Evolutionary conservation across 2,888 invertebrate genomes (phyloP).

Genomic region (Euzophera pinguis): DNA sequence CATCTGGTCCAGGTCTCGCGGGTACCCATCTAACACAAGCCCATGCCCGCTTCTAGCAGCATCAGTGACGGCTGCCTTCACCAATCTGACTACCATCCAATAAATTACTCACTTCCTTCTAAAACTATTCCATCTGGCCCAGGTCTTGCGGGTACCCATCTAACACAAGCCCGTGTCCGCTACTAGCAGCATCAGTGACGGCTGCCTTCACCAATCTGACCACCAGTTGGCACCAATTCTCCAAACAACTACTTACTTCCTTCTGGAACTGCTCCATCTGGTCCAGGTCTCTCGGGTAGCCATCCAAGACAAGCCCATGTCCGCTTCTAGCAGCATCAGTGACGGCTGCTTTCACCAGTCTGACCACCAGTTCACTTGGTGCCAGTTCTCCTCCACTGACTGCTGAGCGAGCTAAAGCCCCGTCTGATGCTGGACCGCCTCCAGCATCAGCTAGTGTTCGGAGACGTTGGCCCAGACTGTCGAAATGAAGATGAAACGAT

Average conservation of each 20-base stretch:
- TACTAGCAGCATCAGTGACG: conserved; percentile 75
- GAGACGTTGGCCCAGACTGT: conserved; percentile 87
- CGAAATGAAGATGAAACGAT: neutral
- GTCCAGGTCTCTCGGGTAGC: conserved; percentile 94
- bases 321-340: conserved; percentile 75
- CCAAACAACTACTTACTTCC: conserved; percentile 90
- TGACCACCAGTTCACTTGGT: conserved; percentile 87
- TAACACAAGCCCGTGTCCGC: conserved; percentile 89
- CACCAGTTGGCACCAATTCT: conserved; percentile 83
- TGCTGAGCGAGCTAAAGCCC: conserved; percentile 83
- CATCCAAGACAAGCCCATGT: conserved; percentile 94
- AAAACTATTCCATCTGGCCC: conserved; percentile 86
- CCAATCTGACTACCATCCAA: conserved; percentile 87
- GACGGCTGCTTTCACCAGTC: conserved; percentile 86
- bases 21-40: conserved; percentile 96
- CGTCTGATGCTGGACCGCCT: conserved; percentile 81
- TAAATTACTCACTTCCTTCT: neutral
- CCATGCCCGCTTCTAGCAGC: conserved; percentile 83
- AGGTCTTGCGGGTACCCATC: conserved; percentile 97
- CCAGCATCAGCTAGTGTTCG: conserved; percentile 85
- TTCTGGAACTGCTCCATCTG: conserved; percentile 94
- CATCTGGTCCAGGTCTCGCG: conserved; percentile 93
- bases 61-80: conserved; percentile 84
- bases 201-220: conserved; percentile 87
- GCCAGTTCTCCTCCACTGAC: conserved; percentile 91